Percentiles rank a stretch among this genome's conserved stretches.
Evolutionary conservation across 2,888 invertebrate genomes (phyloP).

Genomic region (Machimus atricapillus): DNA sequence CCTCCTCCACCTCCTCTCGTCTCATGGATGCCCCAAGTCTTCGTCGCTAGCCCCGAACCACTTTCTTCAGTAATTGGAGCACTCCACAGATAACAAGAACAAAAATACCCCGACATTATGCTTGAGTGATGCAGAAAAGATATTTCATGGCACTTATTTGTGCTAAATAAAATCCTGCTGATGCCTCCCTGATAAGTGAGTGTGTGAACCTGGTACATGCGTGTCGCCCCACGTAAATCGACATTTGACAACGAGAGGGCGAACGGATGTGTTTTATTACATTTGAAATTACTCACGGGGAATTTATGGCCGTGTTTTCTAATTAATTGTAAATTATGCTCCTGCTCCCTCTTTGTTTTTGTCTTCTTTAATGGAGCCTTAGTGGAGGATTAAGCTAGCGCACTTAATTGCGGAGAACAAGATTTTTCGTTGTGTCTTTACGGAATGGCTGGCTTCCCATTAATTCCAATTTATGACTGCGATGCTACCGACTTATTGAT

Average conservation of each 20-base stretch:
- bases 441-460: background rate
- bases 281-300: constrained; percentile 50
- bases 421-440: background rate
- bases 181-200: background rate
- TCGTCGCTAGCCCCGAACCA: background rate
- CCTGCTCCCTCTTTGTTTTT: constrained; percentile 45
- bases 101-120: background rate
- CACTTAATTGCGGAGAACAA: background rate
- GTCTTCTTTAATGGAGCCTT: constrained; percentile 49
- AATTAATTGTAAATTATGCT: constrained; percentile 51
- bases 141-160: constrained; percentile 37
- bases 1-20: background rate
- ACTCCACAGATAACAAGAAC: constrained; percentile 15
- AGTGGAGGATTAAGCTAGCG: constrained; percentile 48
- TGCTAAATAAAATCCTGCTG: constrained; percentile 29
- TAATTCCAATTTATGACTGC: background rate
- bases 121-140: constrained; percentile 35
- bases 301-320: constrained; percentile 50
- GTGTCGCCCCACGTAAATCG: background rate
- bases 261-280: constrained; percentile 50
- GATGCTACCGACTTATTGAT: background rate
- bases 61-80: background rate
- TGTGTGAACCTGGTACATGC: background rate
- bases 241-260: constrained; percentile 3
- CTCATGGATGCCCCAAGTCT: background rate